phyloP scores from a whole-genome alignment of 2,888 invertebrate genomes.

The Acrocera orbiculus region DNA sequence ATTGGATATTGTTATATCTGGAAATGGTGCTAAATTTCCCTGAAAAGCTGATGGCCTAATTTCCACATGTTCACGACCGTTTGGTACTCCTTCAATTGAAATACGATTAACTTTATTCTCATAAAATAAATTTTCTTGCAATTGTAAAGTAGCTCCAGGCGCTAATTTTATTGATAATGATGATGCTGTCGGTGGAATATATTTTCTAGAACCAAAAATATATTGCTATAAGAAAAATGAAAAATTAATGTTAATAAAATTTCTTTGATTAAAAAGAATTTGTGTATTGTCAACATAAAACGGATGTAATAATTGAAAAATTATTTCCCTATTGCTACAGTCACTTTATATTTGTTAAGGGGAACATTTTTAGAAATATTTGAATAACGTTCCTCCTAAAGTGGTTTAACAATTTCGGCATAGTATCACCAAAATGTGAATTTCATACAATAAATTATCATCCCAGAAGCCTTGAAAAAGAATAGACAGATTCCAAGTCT shows the following conservation, averaged over 20 bases:
- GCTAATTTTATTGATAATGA: constrained; percentile 19
- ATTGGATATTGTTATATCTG: constrained; percentile 22
- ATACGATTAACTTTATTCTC: constrained; percentile 23
- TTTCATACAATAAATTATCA: no score
- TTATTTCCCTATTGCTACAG: no score
- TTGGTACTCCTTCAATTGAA: constrained; percentile 19
- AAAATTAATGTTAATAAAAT: not conserved
- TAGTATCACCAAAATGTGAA: no score
- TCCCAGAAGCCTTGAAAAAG: no score
- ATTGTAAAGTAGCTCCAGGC: constrained; percentile 15
- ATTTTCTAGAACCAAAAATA: constrained; percentile 19
- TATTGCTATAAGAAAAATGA: constrained; percentile 3
- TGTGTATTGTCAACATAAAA: no score
- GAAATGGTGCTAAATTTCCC: constrained; percentile 23
- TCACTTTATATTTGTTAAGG: no score
- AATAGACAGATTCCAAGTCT: no score
- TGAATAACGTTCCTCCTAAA: no score
- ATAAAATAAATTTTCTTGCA: constrained; percentile 21
- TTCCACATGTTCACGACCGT: constrained; percentile 22
- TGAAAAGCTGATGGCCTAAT: constrained; percentile 21
- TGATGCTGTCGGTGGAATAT: constrained; percentile 18
- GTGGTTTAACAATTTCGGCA: no score
- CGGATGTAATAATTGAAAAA: no score
- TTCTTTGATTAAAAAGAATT: not conserved
- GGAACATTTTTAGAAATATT: no score